Conservation (phyloP, 2,888 invertebrate species). For the Phytoseiulus persimilis region DNA sequence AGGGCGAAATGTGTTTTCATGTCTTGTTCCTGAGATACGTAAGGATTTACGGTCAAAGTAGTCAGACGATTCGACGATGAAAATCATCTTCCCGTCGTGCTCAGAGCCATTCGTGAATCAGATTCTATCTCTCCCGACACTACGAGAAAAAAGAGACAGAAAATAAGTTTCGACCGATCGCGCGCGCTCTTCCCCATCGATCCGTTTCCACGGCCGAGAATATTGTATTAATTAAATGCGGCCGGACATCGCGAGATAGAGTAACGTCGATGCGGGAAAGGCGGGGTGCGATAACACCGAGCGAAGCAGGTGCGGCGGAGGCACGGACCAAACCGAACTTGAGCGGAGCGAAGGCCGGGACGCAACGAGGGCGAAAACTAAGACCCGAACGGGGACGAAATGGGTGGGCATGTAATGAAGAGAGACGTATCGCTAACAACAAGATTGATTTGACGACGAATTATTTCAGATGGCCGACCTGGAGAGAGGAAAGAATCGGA, state of each 20-base stretch:
- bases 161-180: too few relatives aligned
- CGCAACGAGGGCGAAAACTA: background rate
- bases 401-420: background rate
- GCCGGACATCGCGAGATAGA: background rate
- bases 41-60: too few relatives aligned
- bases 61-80: too few relatives aligned
- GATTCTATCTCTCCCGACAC: too few relatives aligned
- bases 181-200: too few relatives aligned
- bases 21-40: too few relatives aligned
- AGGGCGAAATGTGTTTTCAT: background rate
- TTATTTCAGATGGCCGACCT: background rate
- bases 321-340: background rate
- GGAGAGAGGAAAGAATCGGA: background rate
- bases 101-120: too few relatives aligned
- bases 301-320: background rate
- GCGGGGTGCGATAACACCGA: background rate
- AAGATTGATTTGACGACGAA: background rate
- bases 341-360: background rate
- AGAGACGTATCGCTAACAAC: background rate
- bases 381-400: background rate
- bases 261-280: background rate
- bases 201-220: background rate
- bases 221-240: background rate
- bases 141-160: too few relatives aligned
- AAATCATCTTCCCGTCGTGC: too few relatives aligned